Conservation (phyloP, 2,797 vertebrate species). For the Cichlasoma orientale region DNA sequence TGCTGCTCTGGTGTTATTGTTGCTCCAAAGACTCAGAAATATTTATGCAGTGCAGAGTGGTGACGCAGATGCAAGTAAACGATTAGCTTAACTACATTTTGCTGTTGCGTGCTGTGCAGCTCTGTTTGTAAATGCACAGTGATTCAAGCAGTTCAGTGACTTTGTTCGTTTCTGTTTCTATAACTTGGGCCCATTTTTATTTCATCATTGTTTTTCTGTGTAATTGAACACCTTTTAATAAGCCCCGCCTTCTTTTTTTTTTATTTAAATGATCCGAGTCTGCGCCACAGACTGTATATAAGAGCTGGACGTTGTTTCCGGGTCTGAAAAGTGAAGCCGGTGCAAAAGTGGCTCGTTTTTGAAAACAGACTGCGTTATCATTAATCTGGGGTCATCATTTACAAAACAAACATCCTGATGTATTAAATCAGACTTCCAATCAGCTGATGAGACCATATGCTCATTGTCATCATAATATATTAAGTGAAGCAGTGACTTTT, state of each 20-base stretch:
- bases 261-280: background rate
- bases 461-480: background rate
- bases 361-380: background rate
- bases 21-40: too few relatives aligned
- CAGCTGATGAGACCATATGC: background rate
- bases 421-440: too few relatives aligned
- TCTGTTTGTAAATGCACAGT: background rate
- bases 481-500: background rate
- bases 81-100: background rate
- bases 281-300: background rate
- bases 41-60: background rate
- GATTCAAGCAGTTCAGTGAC: background rate
- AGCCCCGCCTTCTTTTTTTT: background rate
- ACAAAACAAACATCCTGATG: background rate
- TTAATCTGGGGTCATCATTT: background rate
- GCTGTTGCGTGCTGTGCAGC: background rate
- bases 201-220: background rate
- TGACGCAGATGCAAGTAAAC: background rate
- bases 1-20: background rate
- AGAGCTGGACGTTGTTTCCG: too few relatives aligned
- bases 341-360: background rate
- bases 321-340: background rate
- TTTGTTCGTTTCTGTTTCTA: too few relatives aligned
- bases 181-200: background rate
- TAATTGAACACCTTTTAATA: background rate